Evolutionary conservation across 1,140 invertebrate genomes (phyloP), one percentile per base, ranked within the genome.

Genomic region (Hypothenemus hampei): DNA sequence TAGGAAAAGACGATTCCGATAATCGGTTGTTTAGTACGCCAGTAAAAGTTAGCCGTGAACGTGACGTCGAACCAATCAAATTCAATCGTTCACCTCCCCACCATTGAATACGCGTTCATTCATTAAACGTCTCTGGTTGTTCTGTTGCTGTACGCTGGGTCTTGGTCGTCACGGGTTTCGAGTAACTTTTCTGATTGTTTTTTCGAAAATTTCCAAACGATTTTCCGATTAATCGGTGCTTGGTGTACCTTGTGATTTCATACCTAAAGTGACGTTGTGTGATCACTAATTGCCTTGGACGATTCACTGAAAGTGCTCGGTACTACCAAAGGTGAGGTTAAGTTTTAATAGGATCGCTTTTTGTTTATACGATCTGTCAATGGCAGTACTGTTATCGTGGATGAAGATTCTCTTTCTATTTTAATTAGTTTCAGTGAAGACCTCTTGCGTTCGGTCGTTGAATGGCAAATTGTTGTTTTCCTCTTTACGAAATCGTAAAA

Each of bases 41-140:
- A 31, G 22, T 24, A 36, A 54, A 45, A 48, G 26, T 48, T 55
- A 55, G 44, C 44, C 37, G 40, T 39, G 53, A 47, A 55, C 44
- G 43, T 55, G 33, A 55, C 53, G 53, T 21, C 13, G 15, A 10
- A 26, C 53, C 53, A 55, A 55, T 55, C 16, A 48, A 19, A 44
- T 26, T 47, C 44, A 36, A 31, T 10, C 35, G 19, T 23, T 39
- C n/a, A 20, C 43, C 44, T 36, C 53, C 18, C 44, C 36, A 35
- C 53, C 44, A 55, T 55, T 22, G 26, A 23, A 33, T 48, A 39
- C 31, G 40, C 36, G 40, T 55, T 55, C 53, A 55, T 56, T 56
- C 45, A 49, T 56, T 39, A 43, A 31, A 33, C 26, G 39, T 21
- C 52, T n/a, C 18, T 33, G 54, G 41, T 18, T 43, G 54, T 48